Evolutionary conservation across 2,888 invertebrate species (phyloP).

Genomic region (Laothoe populi): DNA sequence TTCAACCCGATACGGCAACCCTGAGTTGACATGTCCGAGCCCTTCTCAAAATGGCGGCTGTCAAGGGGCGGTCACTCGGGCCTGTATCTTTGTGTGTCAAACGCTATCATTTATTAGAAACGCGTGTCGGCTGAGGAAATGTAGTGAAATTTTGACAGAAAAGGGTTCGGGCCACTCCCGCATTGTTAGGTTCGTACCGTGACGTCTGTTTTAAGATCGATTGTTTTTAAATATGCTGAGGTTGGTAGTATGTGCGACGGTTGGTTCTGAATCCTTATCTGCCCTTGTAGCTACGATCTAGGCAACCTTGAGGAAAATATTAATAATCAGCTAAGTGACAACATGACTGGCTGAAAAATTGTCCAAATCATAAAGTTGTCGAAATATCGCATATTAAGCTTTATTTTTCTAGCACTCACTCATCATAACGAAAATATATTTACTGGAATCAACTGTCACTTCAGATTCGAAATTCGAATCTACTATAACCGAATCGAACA

Average conservation of each 20-base stretch:
- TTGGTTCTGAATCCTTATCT: not conserved
- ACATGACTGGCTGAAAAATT: no score
- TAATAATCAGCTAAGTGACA: no score
- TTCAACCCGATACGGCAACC: slow-evolving; percentile 58
- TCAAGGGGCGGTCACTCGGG: slow-evolving; percentile 70
- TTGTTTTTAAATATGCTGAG: slow-evolving; percentile 16
- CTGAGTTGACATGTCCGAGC: slow-evolving; percentile 75
- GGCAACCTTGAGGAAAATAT: no score
- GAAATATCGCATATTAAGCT: no score
- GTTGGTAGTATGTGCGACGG: not conserved
- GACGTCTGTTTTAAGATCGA: slow-evolving; percentile 16
- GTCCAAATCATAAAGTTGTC: no score
- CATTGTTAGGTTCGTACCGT: slow-evolving; percentile 8
- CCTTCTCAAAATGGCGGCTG: slow-evolving; percentile 77
- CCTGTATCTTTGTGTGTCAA: slow-evolving; percentile 63
- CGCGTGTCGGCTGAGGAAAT: slow-evolving; percentile 46
- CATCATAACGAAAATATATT: no score
- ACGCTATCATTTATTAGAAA: slow-evolving; percentile 72
- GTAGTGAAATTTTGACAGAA: slow-evolving; percentile 26
- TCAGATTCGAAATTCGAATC: not conserved
- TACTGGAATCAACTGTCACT: not conserved
- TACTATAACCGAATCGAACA: not conserved
- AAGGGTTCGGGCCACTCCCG: slow-evolving; percentile 26
- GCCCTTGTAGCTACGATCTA: not conserved
- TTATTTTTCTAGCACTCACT: no score